These are phyloP conservation scores for Netelia virgata DNA, from an alignment of 2,888 invertebrate species.

Conservation along the genomic window DNA sequence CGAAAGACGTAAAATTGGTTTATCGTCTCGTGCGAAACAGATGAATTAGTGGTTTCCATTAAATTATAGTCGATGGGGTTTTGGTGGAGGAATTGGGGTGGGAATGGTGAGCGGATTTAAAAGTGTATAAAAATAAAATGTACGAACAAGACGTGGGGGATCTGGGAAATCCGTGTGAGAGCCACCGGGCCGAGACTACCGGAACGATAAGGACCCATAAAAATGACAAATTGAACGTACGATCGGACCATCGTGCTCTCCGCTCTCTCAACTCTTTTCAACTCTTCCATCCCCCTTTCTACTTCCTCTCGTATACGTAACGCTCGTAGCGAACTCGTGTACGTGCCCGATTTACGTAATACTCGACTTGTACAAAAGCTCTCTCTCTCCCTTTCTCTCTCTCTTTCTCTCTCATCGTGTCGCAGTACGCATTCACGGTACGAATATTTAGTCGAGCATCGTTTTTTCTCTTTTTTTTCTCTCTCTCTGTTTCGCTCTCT, in stretches of 20 bases:
- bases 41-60: constrained; percentile 34
- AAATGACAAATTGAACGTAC: constrained; percentile 78
- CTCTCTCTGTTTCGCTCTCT: not conserved
- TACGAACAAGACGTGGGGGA: constrained; percentile 13
- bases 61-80: constrained; percentile 15
- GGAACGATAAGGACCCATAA: constrained; percentile 73
- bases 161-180: constrained; percentile 5
- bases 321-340: constrained; percentile 46
- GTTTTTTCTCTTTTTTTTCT: not conserved
- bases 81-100: not conserved
- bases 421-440: constrained; percentile 64
- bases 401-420: not conserved
- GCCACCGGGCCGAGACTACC: constrained; percentile 62
- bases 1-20: not conserved
- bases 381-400: not conserved
- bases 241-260: constrained; percentile 71
- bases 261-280: constrained; percentile 22
- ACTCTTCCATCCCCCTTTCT: constrained; percentile 26
- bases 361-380: constrained; percentile 22
- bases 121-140: constrained; percentile 53
- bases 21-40: constrained; percentile 15
- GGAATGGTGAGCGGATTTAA: not conserved
- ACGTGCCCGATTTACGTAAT: constrained; percentile 65
- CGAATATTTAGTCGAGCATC: constrained; percentile 63
- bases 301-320: not conserved